These are phyloP conservation scores for Coreoperca whiteheadi DNA, from an alignment of 2,113 vertebrate species.

Conservation along the genomic window DNA sequence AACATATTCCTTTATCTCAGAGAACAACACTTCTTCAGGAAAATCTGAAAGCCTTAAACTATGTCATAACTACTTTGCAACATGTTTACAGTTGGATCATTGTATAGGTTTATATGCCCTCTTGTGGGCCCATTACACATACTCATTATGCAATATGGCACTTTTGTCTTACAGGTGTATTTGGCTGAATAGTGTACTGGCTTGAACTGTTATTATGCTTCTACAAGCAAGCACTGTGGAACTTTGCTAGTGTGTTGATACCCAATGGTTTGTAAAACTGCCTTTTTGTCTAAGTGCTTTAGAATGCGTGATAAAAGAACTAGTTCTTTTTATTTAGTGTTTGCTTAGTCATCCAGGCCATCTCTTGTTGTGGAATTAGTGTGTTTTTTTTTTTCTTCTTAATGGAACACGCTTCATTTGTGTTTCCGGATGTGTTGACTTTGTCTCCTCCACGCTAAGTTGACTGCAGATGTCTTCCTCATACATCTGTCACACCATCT, in stretches of 20 bases:
- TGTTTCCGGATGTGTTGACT: constrained; percentile 20
- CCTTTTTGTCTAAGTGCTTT: constrained; percentile 81
- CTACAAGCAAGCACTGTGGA: constrained; percentile 80
- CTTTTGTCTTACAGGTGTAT: constrained; percentile 80
- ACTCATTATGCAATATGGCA: constrained; percentile 82
- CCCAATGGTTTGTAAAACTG: constrained; percentile 75
- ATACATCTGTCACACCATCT: constrained; percentile 24
- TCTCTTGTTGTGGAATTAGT: constrained; percentile 47
- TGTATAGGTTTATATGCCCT: constrained; percentile 68
- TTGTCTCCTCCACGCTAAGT: constrained; percentile 40
- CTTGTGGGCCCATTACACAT: constrained; percentile 60
- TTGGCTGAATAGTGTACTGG: constrained; percentile 78
- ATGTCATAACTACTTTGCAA: constrained; percentile 83
- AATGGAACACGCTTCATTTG: constrained; percentile 11
- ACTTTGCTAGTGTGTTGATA: constrained; percentile 70
- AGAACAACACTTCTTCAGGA: constrained; percentile 83
- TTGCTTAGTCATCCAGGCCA: constrained; percentile 47
- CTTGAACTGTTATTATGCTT: constrained; percentile 79
- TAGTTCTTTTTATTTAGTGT: constrained; percentile 41
- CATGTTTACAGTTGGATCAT: constrained; percentile 83
- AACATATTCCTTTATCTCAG: constrained; percentile 80
- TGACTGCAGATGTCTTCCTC: constrained; percentile 53
- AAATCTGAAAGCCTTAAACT: constrained; percentile 87
- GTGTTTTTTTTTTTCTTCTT: constrained; percentile 8
- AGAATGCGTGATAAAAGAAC: constrained; percentile 64